Percentiles rank a stretch among this genome's conserved stretches.
phyloP scores from a whole-genome alignment of 2,888 invertebrate genomes.

The Eupsilia transversa region DNA sequence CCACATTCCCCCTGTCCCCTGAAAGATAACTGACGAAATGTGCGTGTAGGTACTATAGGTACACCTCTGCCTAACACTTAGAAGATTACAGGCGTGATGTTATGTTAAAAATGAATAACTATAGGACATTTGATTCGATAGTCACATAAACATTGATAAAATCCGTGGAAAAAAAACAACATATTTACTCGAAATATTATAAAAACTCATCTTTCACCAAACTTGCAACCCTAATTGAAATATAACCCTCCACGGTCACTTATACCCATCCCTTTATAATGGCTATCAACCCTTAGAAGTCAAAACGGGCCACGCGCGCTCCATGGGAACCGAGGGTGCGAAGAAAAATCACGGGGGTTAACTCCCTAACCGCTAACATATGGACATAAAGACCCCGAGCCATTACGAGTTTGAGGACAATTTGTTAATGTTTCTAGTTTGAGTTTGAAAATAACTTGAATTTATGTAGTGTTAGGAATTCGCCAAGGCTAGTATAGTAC shows the following conservation, averaged over 20 bases:
- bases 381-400: conserved; percentile 65
- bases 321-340: conserved; percentile 74
- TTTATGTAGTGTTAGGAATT: no score
- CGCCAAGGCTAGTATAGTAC: no score
- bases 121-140: background rate
- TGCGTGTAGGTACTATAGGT: no score
- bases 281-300: conserved; percentile 64
- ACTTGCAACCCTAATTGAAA: conserved; percentile 64
- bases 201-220: conserved; percentile 10
- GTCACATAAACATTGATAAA: background rate
- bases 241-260: conserved; percentile 58
- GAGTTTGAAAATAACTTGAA: no score
- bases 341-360: conserved; percentile 60
- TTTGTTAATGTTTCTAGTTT: conserved; percentile 37
- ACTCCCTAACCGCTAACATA: conserved; percentile 68
- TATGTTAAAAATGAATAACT: background rate
- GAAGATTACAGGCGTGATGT: no score
- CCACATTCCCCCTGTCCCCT: no score
- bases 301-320: conserved; percentile 69
- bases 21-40: no score
- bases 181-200: background rate
- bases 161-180: background rate
- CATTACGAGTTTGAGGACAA: conserved; percentile 39
- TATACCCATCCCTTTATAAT: conserved; percentile 58
- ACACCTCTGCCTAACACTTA: no score